These are phyloP conservation scores for Falco biarmicus DNA, from an alignment of 2,797 vertebrate species.

Conservation along the genomic window DNA sequence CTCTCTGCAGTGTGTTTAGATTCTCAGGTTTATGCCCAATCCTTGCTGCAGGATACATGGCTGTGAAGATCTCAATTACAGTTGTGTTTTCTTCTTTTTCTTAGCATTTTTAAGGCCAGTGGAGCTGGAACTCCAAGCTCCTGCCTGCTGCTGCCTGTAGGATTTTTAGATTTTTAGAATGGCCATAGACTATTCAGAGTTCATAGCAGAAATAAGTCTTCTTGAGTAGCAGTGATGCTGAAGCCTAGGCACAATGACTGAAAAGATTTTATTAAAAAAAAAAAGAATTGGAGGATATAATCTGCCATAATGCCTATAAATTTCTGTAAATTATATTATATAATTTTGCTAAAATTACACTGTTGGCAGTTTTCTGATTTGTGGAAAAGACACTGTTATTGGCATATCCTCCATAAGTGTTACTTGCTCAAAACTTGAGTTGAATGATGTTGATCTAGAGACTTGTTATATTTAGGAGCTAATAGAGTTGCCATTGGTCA, in stretches of 20 bases:
- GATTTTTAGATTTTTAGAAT: constrained; percentile 18
- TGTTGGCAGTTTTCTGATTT: neutral
- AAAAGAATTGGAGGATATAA: neutral
- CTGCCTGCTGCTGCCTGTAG: neutral
- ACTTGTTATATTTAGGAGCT: neutral
- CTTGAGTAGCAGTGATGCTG: neutral
- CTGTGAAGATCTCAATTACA: constrained; percentile 8
- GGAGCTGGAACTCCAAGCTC: neutral
- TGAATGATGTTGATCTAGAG: neutral
- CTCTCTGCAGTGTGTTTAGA: neutral
- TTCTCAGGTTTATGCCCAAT: neutral
- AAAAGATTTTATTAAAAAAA: neutral
- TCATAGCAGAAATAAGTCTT: neutral
- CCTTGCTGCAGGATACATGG: neutral
- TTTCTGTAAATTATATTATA: neutral
- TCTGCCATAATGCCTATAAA: neutral
- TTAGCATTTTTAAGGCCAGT: neutral
- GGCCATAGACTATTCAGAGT: neutral
- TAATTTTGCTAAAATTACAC: neutral
- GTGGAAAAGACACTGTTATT: neutral
- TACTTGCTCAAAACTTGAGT: accelerated
- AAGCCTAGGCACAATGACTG: neutral
- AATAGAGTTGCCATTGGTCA: neutral
- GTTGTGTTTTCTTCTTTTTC: constrained; percentile 25
- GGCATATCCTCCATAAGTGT: neutral